These are phyloP conservation scores for Gopherus flavomarginatus DNA, from an alignment of 2,113 vertebrate genomes.

Conservation along the genomic window DNA sequence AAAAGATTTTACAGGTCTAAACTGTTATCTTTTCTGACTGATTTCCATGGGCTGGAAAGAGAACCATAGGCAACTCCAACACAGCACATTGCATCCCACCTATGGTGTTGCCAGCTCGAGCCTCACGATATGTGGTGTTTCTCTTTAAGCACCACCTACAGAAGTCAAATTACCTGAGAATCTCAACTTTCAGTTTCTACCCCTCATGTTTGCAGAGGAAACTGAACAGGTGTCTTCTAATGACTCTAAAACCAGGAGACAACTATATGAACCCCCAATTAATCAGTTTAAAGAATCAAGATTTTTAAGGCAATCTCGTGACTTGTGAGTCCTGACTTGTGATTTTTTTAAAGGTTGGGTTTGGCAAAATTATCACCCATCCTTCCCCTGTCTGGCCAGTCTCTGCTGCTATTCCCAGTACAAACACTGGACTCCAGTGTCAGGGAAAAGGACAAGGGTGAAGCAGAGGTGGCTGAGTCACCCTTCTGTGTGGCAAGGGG, in stretches of 20 bases:
- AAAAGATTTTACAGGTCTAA: neutral
- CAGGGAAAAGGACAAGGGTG: neutral
- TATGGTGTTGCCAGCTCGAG: neutral
- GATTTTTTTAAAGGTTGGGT: neutral
- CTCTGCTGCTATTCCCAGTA: neutral
- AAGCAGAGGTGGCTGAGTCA: neutral
- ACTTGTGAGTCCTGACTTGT: constrained; percentile 1
- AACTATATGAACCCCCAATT: neutral
- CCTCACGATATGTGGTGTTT: neutral
- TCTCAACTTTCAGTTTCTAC: neutral
- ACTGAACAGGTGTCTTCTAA: neutral
- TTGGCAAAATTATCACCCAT: neutral
- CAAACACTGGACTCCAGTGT: neutral
- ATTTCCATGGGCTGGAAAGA: neutral
- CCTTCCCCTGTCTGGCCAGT: neutral
- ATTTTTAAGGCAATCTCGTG: neutral
- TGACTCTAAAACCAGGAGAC: neutral
- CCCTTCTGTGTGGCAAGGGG: neutral
- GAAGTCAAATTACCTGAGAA: rapidly evolving
- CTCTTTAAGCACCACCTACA: neutral
- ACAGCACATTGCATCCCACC: neutral
- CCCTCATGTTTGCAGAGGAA: rapidly evolving
- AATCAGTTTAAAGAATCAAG: neutral
- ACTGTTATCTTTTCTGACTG: neutral
- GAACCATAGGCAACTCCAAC: neutral